Conservation (phyloP, 1,140 invertebrate genomes). For the Chlorops oryzae region DNA sequence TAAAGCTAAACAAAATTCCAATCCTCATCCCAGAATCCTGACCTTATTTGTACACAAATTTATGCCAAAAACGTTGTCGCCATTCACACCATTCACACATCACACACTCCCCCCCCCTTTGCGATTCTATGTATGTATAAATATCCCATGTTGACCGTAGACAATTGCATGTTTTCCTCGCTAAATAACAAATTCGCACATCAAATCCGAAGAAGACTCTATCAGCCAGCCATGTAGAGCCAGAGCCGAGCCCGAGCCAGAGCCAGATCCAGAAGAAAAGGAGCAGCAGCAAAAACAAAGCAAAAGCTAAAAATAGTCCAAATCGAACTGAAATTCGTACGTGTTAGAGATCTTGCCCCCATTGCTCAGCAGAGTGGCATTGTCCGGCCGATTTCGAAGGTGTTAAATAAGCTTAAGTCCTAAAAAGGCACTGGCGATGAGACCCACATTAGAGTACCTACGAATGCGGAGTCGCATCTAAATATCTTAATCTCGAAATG, state of each 20-base stretch:
- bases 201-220: slow-evolving; percentile 42
- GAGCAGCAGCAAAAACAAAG: neutral
- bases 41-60: slow-evolving; percentile 21
- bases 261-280: neutral
- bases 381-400: slow-evolving; percentile 3
- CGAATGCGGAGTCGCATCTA: slow-evolving; percentile 21
- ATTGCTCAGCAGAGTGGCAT: too few relatives aligned
- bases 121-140: neutral
- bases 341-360: too few relatives aligned
- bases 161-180: slow-evolving; percentile 35
- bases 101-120: neutral
- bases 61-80: slow-evolving; percentile 17
- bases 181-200: slow-evolving; percentile 47
- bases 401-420: slow-evolving; percentile 15
- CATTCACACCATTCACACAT: slow-evolving; percentile 7
- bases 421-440: too few relatives aligned
- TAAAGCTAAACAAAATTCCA: slow-evolving; percentile 9
- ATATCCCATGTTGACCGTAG: slow-evolving; percentile 14
- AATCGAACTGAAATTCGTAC: neutral
- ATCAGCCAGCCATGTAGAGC: slow-evolving; percentile 6
- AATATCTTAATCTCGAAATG: slow-evolving; percentile 48
- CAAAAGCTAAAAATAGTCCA: neutral
- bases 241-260: neutral
- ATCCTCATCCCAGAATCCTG: neutral
- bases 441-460: neutral